Base-by-base conservation (phyloP, 1,140 invertebrate species). In the Papilio aristodemus region DNA sequence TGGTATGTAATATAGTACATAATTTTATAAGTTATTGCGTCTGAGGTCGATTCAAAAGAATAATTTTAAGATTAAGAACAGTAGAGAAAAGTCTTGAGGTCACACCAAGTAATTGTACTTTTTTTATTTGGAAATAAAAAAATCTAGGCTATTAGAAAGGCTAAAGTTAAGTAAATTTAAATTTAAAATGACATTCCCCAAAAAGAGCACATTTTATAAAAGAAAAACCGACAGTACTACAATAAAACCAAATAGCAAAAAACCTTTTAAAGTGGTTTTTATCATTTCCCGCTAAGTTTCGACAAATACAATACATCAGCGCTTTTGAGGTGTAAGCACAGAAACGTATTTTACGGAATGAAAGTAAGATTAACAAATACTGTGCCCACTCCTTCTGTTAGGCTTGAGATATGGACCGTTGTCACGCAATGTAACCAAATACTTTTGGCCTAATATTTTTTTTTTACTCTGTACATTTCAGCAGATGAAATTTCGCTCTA, bases 361-460 rank as follows among this genome's bases (percentile, higher is more conserved):
- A 80, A 84, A 81, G 78, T 73, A 78, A 82, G 80, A 85, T 85
- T 83, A 85, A 86, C 84, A 83, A 84, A 83, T 72, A 80, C 71
- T 69, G 78, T 75, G 77, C 76, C 76, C 78, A 84, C 81, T 79
- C 77, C 78, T 80, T 83, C 76, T 74, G 67, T 72, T 62, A 60
- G 50, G 32, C 38, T 76, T 83, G 75, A 84, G 71, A 77, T 74
- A 84, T 75, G 76, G 78, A 74, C 64, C 54, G 39, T 66, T 72
- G 80, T 78, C 84, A 86, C 84, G 81, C 84, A 72, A 83, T 73
- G 68, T 73, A 71, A 71, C 76, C 69, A 50, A 38, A 50, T 43
- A 66, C 63, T 66, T 66, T 50, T 66, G 41, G 10, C 60, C 38
- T n/a, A 22, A 25, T 22, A 41, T 32, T n/a, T 64, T 64, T 62